phyloP scores from a whole-genome alignment of 2,888 invertebrate species.

The Sphaerophoria rueppellii region DNA sequence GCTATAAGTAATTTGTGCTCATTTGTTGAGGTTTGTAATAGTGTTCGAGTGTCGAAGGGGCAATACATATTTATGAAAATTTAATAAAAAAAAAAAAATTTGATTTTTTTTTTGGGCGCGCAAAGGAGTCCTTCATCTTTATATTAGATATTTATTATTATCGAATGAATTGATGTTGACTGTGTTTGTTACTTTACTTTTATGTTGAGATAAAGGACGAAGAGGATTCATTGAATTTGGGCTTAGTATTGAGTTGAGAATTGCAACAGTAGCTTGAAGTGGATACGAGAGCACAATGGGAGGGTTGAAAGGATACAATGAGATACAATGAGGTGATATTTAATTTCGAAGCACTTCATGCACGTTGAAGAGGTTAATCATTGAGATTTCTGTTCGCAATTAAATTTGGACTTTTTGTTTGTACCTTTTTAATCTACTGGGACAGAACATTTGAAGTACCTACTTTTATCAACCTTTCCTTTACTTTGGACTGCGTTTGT shows the following conservation, averaged over 20 bases:
- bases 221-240: conserved; percentile 46
- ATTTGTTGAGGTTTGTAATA: conserved; percentile 28
- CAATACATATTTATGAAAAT: conserved; percentile 66
- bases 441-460: neutral
- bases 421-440: neutral
- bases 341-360: conserved; percentile 63
- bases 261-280: conserved; percentile 58
- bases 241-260: conserved; percentile 5
- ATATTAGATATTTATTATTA: conserved; percentile 6
- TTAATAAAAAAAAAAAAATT: conserved; percentile 59
- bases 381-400: conserved; percentile 11
- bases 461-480: no score
- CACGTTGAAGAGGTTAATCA: conserved; percentile 60
- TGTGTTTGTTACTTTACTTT: conserved; percentile 24
- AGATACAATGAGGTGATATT: conserved; percentile 63
- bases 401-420: conserved; percentile 9
- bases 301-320: conserved; percentile 54
- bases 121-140: conserved; percentile 41
- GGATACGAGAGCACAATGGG: conserved; percentile 32
- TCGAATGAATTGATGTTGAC: conserved; percentile 19
- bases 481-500: no score
- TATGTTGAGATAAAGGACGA: neutral
- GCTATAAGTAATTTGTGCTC: conserved; percentile 36
- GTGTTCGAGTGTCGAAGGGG: conserved; percentile 19
- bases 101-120: conserved; percentile 31